Conservation (phyloP, 2,113 vertebrate species). For the Entelurus aequoreus region DNA sequence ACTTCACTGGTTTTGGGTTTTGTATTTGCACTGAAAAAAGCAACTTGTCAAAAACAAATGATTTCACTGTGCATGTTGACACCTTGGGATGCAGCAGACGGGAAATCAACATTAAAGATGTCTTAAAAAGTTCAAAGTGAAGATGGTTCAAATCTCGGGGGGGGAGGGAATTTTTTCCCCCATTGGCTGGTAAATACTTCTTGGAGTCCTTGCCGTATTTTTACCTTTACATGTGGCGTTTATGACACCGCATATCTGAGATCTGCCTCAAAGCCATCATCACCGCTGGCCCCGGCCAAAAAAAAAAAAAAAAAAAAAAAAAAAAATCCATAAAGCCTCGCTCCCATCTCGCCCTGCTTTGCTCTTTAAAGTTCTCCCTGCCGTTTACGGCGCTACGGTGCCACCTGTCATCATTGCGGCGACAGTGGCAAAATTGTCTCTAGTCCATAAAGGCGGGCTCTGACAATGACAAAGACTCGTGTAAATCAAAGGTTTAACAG, state of each 20-base stretch:
- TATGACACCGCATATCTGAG: background rate
- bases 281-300: slow-evolving; percentile 14
- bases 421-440: slow-evolving; percentile 27
- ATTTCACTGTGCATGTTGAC: too few relatives aligned
- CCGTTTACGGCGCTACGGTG: background rate
- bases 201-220: slow-evolving; percentile 25
- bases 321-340: slow-evolving; percentile 34
- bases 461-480: background rate
- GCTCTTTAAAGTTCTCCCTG: background rate
- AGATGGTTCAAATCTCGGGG: slow-evolving; percentile 13
- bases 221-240: background rate
- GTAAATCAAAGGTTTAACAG: slow-evolving; percentile 31
- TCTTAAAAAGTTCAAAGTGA: background rate
- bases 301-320: too few relatives aligned
- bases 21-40: too few relatives aligned
- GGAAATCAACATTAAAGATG: background rate
- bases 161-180: slow-evolving; percentile 38
- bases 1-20: too few relatives aligned
- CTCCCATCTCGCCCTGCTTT: slow-evolving; percentile 21
- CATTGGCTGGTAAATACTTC: slow-evolving; percentile 23
- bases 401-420: slow-evolving; percentile 28
- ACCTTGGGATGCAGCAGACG: background rate
- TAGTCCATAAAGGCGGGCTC: slow-evolving; percentile 15
- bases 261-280: slow-evolving; percentile 28
- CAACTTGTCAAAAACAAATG: too few relatives aligned